phyloP scores from a whole-genome alignment of 2,888 invertebrate species.

The Pseudoips prasinana region DNA sequence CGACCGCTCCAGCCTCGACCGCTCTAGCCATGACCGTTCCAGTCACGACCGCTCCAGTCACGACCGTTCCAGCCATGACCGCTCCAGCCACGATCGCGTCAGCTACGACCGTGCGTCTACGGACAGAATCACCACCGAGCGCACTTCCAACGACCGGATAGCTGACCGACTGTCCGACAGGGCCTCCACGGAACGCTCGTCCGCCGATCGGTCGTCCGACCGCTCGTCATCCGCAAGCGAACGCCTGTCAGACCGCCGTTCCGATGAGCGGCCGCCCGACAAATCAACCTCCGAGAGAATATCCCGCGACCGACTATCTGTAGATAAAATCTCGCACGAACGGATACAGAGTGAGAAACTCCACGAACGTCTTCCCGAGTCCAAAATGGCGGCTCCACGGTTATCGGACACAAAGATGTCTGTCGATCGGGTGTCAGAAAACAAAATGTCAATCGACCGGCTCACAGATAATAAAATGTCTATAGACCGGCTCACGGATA shows the following conservation, averaged over 20 bases:
- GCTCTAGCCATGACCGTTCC: constrained; percentile 40
- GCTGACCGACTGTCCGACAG: constrained; percentile 35
- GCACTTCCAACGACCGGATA: constrained; percentile 41
- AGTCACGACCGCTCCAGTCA: constrained; percentile 36
- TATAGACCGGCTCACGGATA: constrained; percentile 32
- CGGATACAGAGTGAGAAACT: constrained; percentile 25
- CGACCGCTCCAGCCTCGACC: constrained; percentile 41
- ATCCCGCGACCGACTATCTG: constrained; percentile 31
- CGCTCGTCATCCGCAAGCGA: constrained; percentile 42
- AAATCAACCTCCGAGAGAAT: constrained; percentile 19
- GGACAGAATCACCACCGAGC: constrained; percentile 45
- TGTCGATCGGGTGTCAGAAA: constrained; percentile 40
- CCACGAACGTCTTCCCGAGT: constrained; percentile 30
- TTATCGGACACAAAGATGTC: constrained; percentile 47
- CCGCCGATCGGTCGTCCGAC: constrained; percentile 39
- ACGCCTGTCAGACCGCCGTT: constrained; percentile 31
- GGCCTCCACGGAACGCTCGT: constrained; percentile 34
- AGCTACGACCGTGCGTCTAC: constrained; percentile 23
- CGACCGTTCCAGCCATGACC: constrained; percentile 39
- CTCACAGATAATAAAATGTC: constrained; percentile 19
- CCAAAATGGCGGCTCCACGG: constrained; percentile 42
- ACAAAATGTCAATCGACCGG: constrained; percentile 40
- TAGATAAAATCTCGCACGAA: constrained; percentile 23
- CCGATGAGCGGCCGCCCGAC: constrained; percentile 33
- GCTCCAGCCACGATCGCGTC: no score